phyloP scores from a whole-genome alignment of 2,113 vertebrate species.

The Corynorhinus townsendii region DNA sequence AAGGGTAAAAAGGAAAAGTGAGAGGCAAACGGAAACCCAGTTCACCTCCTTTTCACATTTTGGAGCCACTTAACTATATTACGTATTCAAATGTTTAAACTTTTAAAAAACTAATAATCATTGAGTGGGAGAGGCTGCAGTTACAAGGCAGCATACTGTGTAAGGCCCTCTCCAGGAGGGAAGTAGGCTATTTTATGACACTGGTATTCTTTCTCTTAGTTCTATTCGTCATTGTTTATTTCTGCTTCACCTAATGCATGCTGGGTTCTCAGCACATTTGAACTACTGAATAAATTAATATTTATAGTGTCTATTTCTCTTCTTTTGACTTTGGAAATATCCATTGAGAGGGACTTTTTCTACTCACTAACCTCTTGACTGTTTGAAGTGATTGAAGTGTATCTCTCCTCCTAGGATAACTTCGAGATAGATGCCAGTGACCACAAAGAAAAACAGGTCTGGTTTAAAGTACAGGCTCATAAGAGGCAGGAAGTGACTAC shows the following conservation, averaged over 20 bases:
- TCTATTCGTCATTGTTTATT: background rate
- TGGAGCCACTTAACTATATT: background rate
- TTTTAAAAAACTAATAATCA: constrained; percentile 14
- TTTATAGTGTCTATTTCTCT: constrained; percentile 14
- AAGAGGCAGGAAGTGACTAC: background rate
- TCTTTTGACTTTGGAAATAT: constrained; percentile 19
- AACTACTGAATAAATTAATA: constrained; percentile 26
- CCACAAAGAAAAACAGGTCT: background rate
- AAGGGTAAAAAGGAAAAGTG: background rate
- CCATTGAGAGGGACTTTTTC: background rate
- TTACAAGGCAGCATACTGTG: no score
- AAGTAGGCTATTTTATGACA: background rate
- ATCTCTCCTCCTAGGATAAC: background rate
- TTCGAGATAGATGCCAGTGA: background rate
- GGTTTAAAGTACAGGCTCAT: background rate
- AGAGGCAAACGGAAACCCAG: background rate
- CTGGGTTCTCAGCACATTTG: background rate
- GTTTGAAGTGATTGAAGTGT: background rate
- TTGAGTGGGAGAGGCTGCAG: background rate
- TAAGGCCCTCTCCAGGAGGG: background rate
- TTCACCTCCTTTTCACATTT: background rate
- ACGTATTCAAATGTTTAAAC: background rate
- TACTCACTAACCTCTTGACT: background rate
- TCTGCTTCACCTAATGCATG: background rate
- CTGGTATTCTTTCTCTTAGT: background rate